A percentile compares a stretch with the other conserved stretches of the same genome.
Conservation (phyloP, 92 coral and sea anemone species). For the Phenganax subtilis region DNA sequence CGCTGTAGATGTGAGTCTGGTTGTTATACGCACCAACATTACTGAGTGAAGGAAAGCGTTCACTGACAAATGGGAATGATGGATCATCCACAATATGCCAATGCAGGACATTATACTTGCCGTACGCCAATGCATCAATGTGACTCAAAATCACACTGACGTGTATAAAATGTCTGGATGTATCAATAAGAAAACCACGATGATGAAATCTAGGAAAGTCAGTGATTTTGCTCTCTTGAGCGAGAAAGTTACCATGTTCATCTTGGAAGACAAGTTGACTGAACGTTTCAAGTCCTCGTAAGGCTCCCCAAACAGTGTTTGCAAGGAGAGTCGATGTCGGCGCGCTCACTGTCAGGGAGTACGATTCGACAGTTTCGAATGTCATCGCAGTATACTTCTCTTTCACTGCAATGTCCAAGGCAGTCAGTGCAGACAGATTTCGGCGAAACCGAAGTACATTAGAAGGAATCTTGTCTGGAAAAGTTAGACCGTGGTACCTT, state of each 20-base stretch:
- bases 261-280: conserved; percentile 92
- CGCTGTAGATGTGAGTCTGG: conserved; percentile 73
- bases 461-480: conserved; percentile 53
- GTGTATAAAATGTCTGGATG: conserved; percentile 77
- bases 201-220: conserved; percentile 92
- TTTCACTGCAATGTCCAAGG: conserved; percentile 53
- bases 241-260: conserved; percentile 58
- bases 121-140: conserved; percentile 87
- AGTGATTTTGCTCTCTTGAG: conserved; percentile 65
- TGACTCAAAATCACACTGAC: conserved; percentile 66
- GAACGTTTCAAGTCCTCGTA: conserved; percentile 86
- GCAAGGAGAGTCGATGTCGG: conserved; percentile 64
- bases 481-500: conserved; percentile 64
- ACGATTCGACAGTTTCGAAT: conserved; percentile 79
- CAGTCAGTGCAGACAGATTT: conserved; percentile 45
- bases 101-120: conserved; percentile 85
- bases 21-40: conserved; percentile 87
- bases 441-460: conserved; percentile 18
- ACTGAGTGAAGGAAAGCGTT: conserved; percentile 75
- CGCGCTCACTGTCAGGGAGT: conserved; percentile 62
- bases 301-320: conserved; percentile 50
- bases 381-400: conserved; percentile 60
- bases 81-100: conserved; percentile 97
- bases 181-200: conserved; percentile 91
- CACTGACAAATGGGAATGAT: conserved; percentile 82